Conservation (phyloP, 1,140 invertebrate genomes). For the Drosophila funebris region DNA sequence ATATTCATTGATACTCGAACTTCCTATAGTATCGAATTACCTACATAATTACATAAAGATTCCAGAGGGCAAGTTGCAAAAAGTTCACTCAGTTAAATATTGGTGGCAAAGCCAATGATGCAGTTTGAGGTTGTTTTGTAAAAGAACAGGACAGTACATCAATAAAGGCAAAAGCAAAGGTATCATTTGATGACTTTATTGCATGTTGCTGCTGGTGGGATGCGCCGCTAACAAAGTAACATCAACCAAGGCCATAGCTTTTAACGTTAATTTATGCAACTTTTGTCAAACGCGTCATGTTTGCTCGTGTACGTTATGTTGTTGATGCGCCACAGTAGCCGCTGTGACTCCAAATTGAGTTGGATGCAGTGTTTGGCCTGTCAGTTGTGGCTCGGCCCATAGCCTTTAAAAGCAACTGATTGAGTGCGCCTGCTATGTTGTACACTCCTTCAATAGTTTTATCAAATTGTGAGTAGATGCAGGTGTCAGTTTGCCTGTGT, state of each 20-base stretch:
- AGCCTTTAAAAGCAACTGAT: conserved; percentile 53
- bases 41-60: too few species aligned
- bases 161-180: conserved; percentile 44
- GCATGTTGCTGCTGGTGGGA: conserved; percentile 54
- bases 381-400: neutral
- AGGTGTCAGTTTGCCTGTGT: conserved; percentile 47
- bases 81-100: conserved; percentile 22
- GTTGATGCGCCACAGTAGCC: conserved; percentile 38
- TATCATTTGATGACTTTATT: conserved; percentile 77
- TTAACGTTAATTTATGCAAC: conserved; percentile 81
- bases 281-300: conserved; percentile 69
- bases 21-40: too few species aligned
- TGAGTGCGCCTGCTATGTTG: conserved; percentile 30
- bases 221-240: conserved; percentile 67
- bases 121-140: conserved; percentile 19
- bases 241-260: conserved; percentile 64
- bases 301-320: conserved; percentile 42
- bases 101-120: conserved; percentile 39
- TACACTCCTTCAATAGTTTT: conserved; percentile 6
- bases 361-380: neutral
- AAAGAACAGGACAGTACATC: conserved; percentile 15
- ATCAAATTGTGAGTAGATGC: conserved; percentile 11
- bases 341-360: conserved; percentile 15
- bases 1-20: too few species aligned
- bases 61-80: conserved; percentile 5